Evolutionary conservation across 2,797 vertebrate species (phyloP), one percentile per base, ranked within the genome.

Genomic region (Borostomias antarcticus): DNA sequence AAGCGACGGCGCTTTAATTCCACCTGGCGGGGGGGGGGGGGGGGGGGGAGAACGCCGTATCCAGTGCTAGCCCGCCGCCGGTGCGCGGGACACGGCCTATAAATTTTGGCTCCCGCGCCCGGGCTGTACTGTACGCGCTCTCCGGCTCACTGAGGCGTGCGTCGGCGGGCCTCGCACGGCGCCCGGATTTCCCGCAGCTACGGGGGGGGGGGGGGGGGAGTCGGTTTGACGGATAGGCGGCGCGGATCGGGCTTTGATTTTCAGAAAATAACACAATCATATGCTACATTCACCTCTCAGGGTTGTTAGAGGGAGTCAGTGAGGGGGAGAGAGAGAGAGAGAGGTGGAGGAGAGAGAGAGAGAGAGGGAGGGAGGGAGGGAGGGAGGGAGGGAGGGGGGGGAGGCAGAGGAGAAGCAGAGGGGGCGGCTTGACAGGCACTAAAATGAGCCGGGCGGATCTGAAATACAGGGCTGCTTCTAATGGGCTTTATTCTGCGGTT

Each of bases 271-370:
- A 87, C 77, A 70, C 66, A 77, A 86, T 90, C 75, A 82, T 80
- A 87, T 82, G 82, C 80, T 86, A 83, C 82, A 79, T 81, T 89
- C 85, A 86, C 78, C 79, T 88, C 82, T 86, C 74, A 74, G 75
- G 19, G 52, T 68, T 69, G 62, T 59, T 32, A 61, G 17, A n/a
- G 60, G 70, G 43, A 65, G 29, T 40, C 45, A 17, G 17, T 58
- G 59, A 52, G 43, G 61, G 7, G 51, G 28, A 47, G 47, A 15
- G 48, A 5, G 5, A 30, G 33, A 32, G 23, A 52, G 48, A 54
- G 26, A 23, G 51, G 66, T 69, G 62, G 61, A 30, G 60, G 17
- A n/a, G 60, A 71, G 43, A 65, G 29, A 47, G 45, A 15, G 17
- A 62, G 58, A 52, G 43, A 62, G 10, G 45, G 28, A 32, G 32